Evolutionary conservation across 1,140 invertebrate genomes (phyloP).

Genomic region (Liolophura sinensis): DNA sequence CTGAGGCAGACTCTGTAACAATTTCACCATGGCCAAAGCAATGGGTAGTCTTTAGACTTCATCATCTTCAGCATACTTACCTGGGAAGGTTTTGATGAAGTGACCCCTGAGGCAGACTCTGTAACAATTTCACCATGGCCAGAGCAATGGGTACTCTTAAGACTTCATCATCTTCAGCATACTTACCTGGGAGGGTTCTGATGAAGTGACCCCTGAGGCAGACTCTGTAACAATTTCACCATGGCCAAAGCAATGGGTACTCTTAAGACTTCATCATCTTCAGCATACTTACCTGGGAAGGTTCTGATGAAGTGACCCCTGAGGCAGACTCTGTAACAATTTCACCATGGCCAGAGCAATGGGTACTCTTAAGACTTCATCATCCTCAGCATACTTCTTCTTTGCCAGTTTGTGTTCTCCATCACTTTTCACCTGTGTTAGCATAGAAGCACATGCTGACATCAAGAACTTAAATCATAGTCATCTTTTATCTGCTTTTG

Average conservation of each 20-base stretch:
- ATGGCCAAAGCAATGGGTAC: constrained; percentile 91
- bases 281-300: constrained; percentile 73
- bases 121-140: constrained; percentile 88
- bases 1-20: constrained; percentile 84
- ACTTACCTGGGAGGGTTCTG: too few species aligned
- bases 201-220: constrained; percentile 73
- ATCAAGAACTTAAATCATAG: too few species aligned
- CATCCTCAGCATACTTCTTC: constrained; percentile 67
- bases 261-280: constrained; percentile 85
- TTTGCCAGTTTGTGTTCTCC: constrained; percentile 74
- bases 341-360: constrained; percentile 92
- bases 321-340: constrained; percentile 85
- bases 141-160: constrained; percentile 87
- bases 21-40: constrained; percentile 87
- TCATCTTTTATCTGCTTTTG: too few species aligned
- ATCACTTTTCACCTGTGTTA: constrained; percentile 69
- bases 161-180: neutral
- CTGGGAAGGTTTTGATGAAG: constrained; percentile 60
- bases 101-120: constrained; percentile 80
- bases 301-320: constrained; percentile 72
- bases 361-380: constrained; percentile 87
- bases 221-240: constrained; percentile 86
- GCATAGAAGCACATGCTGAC: constrained; percentile 8
- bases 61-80: too few species aligned
- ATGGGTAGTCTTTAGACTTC: constrained; percentile 77